phyloP scores from a whole-genome alignment of 2,113 vertebrate species.

The Dinomys branickii region DNA sequence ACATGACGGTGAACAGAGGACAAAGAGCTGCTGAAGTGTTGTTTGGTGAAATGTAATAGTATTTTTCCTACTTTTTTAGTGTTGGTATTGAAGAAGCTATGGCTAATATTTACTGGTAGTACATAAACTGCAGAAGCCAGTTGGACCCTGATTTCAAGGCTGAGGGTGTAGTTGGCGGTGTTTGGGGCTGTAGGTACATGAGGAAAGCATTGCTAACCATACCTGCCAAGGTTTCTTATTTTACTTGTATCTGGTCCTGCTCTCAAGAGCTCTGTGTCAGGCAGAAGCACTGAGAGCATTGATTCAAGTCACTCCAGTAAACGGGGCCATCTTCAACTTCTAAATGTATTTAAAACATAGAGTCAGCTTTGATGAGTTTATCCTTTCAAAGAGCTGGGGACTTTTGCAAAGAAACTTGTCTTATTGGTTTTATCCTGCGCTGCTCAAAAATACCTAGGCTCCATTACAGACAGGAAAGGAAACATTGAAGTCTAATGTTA shows the following conservation, averaged over 20 bases:
- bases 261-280: background rate
- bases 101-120: background rate
- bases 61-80: background rate
- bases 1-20: background rate
- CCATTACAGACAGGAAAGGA: background rate
- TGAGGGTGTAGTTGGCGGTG: background rate
- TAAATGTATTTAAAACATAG: background rate
- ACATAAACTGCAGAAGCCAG: background rate
- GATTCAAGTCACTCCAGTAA: background rate
- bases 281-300: background rate
- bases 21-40: background rate
- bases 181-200: background rate
- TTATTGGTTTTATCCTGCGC: background rate
- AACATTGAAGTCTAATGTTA: background rate
- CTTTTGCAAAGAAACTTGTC: background rate
- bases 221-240: background rate
- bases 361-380: background rate
- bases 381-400: background rate
- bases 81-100: background rate
- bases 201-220: background rate
- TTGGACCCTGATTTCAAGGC: background rate
- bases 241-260: background rate
- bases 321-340: background rate
- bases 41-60: background rate
- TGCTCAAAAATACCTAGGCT: background rate